phyloP scores from a whole-genome alignment of 2,113 vertebrate species.

The Rhabdomys dilectus region DNA sequence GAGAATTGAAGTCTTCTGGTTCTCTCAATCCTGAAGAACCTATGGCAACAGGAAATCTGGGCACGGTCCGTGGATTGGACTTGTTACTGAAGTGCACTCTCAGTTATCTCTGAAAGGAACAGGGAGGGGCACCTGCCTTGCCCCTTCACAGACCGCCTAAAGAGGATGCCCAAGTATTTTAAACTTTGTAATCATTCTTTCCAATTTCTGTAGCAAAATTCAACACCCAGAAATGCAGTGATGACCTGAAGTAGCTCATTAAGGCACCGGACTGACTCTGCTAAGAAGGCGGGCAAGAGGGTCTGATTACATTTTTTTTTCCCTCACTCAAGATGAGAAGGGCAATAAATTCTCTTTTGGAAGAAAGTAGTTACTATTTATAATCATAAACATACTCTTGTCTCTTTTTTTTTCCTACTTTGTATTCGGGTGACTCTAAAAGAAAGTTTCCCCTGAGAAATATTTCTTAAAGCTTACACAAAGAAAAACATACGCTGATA shows the following conservation, averaged over 20 bases:
- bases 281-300: not conserved
- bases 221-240: not conserved
- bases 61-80: not conserved
- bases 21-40: not conserved
- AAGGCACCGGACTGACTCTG: not conserved
- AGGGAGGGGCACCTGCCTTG: no score
- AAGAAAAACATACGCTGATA: not conserved
- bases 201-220: not conserved
- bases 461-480: not conserved
- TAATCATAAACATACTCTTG: conserved; percentile 36
- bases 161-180: not conserved
- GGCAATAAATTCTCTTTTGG: not conserved
- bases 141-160: not conserved
- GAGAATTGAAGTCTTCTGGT: not conserved
- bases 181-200: not conserved
- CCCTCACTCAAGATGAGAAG: not conserved
- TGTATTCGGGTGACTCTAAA: not conserved
- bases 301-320: not conserved
- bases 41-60: not conserved
- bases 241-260: not conserved
- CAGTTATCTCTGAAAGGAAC: not conserved
- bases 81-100: not conserved
- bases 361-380: not conserved
- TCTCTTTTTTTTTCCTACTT: conserved; percentile 25
- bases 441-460: conserved; percentile 47